Base-by-base conservation (phyloP, 2,888 invertebrate genomes). In the Ormyrus rosae region DNA sequence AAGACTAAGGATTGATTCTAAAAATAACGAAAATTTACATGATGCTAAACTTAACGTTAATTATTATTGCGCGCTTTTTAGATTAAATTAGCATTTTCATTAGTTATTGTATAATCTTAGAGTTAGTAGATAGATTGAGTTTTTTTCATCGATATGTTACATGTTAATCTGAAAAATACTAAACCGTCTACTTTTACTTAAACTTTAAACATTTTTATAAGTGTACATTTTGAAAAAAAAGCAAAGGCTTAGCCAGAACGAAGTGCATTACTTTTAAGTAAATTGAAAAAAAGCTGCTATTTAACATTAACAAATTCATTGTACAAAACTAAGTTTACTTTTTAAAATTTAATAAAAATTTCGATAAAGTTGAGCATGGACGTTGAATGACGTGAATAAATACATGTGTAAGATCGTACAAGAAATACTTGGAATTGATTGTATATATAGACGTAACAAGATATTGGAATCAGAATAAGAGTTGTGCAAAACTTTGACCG, bases 71-170 rank as follows among this genome's bases (percentile, higher is more conserved):
- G 73, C 63, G 55, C 9, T 63, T 61, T 72, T 61, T 45, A 61
- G 71, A 64, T 73, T 64, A 55, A 45, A 53, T 64, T 56, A 50
- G 11, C 51, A 50, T 58, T 74, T 45, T 50, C 9, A 10, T 67
- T 64, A 58, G 53, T 34, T 13, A 50, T 11, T 56, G 10, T 68
- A 75, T 70, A 77, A 34, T 46, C 76, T 69, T 77, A 69, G n/a
- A 70, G 63, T 63, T 48, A 63, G 56, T 58, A 65, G 34, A 34
- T 74, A 55, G 10, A 55, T 61, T 55, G 61, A 10, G 34, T 56
- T 58, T 50, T 48, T 77, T 58, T 76, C 46, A 5, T 63, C 76
- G 76, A 76, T 77, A 77, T 63, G 69, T 77, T 69, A 77, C 69
- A 77, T 11, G 65, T 69, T 69, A 69, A 77, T 77, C 50, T 70